Evolutionary conservation across 2,888 invertebrate genomes (phyloP), one percentile per base, ranked within the genome.

Genomic region (Perizoma affinitatum): DNA sequence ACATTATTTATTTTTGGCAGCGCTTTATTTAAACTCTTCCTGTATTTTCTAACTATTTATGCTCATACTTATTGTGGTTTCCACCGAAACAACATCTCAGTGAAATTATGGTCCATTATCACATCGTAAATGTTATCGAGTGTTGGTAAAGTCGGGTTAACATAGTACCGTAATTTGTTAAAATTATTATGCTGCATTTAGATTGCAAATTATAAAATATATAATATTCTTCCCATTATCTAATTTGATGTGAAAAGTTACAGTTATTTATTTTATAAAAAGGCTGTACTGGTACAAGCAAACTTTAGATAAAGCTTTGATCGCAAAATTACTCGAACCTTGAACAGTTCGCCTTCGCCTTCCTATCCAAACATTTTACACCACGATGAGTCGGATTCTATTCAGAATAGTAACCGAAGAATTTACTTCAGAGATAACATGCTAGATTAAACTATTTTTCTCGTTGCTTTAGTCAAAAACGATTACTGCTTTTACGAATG

Each of bases 341-440:
- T 66, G 69, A 61, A 72, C 71, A 69, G 64, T 62, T 64, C 72
- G 64, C 80, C 79, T 79, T 79, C 80, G 76, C 79, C 78, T 80
- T 77, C 70, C 69, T 57, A 59, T 61, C 63, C 36, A 68, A 61
- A 67, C 54, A 66, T 54, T 66, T 67, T 63, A 60, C 62, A 58
- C 54, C 57, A 54, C 43, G 65, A 65, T 68, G 68, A 70, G 61
- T 68, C 61, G 50, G 38, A 50, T 9, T 68, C 63, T 70, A 65
- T 69, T 69, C 63, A 52, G 22, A 59, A 59, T 42, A 59, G 62
- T 60, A 54, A 58, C 49, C 60, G 59, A 62, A 58, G 44, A 61
- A 53, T 61, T 58, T 56, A 56, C 46, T 61, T 57, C 47, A 59
- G 46, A 47, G 46, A 54, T 59, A 57, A 58, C 50, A 58, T 45